Conservation (phyloP, 2,113 vertebrate species). For the Gymnobelideus leadbeateri region DNA sequence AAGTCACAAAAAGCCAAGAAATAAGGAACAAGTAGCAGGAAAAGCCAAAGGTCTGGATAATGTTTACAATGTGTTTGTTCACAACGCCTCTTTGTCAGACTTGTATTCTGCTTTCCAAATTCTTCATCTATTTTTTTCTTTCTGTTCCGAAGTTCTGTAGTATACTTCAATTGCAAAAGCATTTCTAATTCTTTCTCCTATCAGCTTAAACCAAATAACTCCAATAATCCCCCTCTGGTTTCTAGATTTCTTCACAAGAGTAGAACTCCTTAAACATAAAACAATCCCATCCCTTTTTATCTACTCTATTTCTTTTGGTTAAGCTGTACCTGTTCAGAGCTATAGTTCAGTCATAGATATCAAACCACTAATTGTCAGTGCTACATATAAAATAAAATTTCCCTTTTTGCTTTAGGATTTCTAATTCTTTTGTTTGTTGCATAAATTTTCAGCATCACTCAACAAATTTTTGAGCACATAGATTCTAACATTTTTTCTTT, state of each 20-base stretch:
- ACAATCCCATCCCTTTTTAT: neutral
- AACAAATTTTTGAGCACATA: neutral
- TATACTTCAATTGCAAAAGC: neutral
- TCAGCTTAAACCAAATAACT: neutral
- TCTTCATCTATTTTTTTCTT: neutral
- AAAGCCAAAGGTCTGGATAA: neutral
- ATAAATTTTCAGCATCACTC: neutral
- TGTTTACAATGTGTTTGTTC: neutral
- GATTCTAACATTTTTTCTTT: neutral
- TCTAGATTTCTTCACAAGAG: neutral
- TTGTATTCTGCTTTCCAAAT: neutral
- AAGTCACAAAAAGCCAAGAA: neutral
- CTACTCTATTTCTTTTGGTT: neutral
- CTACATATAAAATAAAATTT: neutral
- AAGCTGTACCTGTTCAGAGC: too few relatives aligned
- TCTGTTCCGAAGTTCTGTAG: neutral
- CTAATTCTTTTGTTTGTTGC: neutral
- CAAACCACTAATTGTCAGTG: too few relatives aligned
- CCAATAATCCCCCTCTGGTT: neutral
- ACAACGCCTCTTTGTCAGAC: neutral
- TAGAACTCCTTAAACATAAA: neutral
- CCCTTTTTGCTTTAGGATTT: neutral
- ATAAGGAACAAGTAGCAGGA: neutral
- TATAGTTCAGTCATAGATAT: too few relatives aligned
- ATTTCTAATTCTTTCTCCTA: neutral